A percentile compares a stretch with the other conserved stretches of the same genome.
Conservation (phyloP, 2,113 vertebrate genomes). For the Felis catus region F.catus_Fca126_mat1.0 CM031428.1:66937501-66938000, state of each 20-base stretch:
- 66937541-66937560: not conserved
- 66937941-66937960: not conserved
- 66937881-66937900: slow-evolving; percentile 52
- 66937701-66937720: not conserved
- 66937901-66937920: not conserved
- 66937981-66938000: not conserved
- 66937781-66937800: slow-evolving; percentile 95
- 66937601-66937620: not conserved
- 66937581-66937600: not conserved
- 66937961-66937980: not conserved
- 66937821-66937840: slow-evolving; percentile 93
- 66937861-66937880: not conserved
- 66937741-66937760: slow-evolving; percentile 88
- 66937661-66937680: not conserved
- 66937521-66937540: too few relatives aligned
- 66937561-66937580: not conserved
- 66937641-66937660: not conserved
- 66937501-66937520: too few relatives aligned
- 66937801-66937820: slow-evolving; percentile 97
- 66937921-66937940: not conserved
- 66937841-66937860: not conserved
- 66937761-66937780: slow-evolving; percentile 96
- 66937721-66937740: not conserved
- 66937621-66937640: not conserved
- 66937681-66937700: not conserved